Evolutionary conservation across 2,888 invertebrate genomes (phyloP).

Genomic region (Trichogramma dendrolimi): DNA sequence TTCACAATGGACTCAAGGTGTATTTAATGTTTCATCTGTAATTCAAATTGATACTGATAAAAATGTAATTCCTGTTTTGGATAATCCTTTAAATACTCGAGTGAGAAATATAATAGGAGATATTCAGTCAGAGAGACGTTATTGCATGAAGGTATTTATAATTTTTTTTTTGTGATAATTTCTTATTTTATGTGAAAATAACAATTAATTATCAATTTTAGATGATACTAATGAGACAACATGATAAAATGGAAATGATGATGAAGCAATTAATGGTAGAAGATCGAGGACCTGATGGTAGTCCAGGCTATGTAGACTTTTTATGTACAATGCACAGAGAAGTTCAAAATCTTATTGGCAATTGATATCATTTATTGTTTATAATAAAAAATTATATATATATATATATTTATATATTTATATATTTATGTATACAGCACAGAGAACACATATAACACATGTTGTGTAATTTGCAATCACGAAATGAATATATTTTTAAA

Average conservation of each 20-base stretch:
- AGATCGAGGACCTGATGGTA: constrained; percentile 83
- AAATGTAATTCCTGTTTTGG: constrained; percentile 71
- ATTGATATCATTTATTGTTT: too few species aligned
- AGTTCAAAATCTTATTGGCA: constrained; percentile 76
- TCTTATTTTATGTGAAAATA: neutral
- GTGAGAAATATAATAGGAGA: constrained; percentile 69
- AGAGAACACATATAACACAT: too few species aligned
- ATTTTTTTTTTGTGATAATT: neutral
- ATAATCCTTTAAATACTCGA: constrained; percentile 71
- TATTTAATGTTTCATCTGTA: constrained; percentile 81
- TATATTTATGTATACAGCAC: too few species aligned
- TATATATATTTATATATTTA: too few species aligned
- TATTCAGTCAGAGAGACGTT: constrained; percentile 67
- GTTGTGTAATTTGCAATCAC: too few species aligned
- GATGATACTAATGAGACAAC: constrained; percentile 88
- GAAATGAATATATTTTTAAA: too few species aligned
- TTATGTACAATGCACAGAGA: constrained; percentile 99
- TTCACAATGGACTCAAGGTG: constrained; percentile 75
- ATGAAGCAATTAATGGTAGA: constrained; percentile 96
- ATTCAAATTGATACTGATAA: constrained; percentile 78
- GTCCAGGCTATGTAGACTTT: constrained; percentile 94
- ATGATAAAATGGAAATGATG: constrained; percentile 91
- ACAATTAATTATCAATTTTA: constrained; percentile 48
- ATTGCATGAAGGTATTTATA: constrained; percentile 76
- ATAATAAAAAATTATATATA: too few species aligned